Conservation (phyloP, 2,113 vertebrate species). For the Gasterosteus aculeatus region DNA sequence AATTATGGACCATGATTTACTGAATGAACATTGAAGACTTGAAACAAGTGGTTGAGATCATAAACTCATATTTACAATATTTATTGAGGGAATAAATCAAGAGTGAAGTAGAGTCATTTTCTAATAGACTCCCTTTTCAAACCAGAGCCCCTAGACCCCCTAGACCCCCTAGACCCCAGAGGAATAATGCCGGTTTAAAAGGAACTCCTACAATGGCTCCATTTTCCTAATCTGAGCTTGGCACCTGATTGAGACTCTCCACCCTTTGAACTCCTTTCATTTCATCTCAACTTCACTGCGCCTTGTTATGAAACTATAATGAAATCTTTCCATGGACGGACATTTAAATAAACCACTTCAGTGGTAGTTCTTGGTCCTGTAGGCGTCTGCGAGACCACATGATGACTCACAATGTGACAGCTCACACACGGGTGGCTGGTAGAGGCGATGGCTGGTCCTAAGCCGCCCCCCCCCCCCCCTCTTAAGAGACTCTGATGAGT, state of each 20-base stretch:
- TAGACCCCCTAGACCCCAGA: neutral
- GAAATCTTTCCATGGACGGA: neutral
- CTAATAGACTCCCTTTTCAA: neutral
- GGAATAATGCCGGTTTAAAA: neutral
- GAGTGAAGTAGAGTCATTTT: neutral
- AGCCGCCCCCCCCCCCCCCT: neutral
- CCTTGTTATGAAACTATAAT: neutral
- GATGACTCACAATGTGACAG: neutral
- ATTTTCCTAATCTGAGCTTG: neutral
- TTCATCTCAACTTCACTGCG: neutral
- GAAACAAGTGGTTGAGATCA: neutral
- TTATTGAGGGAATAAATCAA: neutral
- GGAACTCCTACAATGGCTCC: neutral
- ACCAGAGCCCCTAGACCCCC: neutral
- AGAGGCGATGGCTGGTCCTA: neutral
- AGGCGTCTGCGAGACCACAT: neutral
- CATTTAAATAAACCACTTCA: neutral
- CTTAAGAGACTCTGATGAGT: neutral
- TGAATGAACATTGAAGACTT: neutral
- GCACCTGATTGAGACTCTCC: neutral
- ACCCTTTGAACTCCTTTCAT: neutral
- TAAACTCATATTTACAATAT: neutral
- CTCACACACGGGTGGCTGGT: neutral
- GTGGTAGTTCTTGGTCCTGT: no score
- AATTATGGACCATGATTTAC: no score